phyloP scores from a whole-genome alignment of 2,113 vertebrate species.

The Brachypodius melanocephalos region DNA sequence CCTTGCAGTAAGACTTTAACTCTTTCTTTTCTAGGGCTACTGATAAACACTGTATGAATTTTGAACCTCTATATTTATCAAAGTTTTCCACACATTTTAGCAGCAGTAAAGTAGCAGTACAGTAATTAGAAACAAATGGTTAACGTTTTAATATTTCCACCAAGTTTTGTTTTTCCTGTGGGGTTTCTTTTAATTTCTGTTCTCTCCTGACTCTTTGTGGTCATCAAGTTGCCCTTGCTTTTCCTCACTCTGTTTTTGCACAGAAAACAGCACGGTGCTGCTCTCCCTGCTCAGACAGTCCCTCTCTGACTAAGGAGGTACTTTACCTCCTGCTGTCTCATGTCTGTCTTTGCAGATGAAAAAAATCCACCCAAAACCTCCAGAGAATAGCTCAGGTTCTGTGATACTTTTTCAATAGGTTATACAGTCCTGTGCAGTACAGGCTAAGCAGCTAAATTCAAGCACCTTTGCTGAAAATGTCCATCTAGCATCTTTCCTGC shows the following conservation, averaged over 20 bases:
- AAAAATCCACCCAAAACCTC: neutral
- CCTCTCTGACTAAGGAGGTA: neutral
- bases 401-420: neutral
- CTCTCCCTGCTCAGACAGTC: neutral
- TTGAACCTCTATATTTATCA: neutral
- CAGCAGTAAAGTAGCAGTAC: neutral
- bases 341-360: neutral
- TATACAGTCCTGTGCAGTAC: neutral
- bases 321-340: neutral
- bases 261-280: fast-evolving
- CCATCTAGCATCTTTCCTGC: neutral
- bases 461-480: neutral
- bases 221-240: neutral
- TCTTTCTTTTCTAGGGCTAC: neutral
- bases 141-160: neutral
- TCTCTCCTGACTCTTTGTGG: neutral
- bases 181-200: neutral
- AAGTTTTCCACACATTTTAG: neutral
- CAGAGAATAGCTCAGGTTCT: neutral
- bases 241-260: neutral
- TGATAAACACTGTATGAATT: neutral
- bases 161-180: neutral
- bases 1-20: neutral
- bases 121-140: neutral
- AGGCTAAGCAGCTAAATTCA: neutral